Percentiles rank a stretch among this genome's conserved stretches.
These are phyloP conservation scores for Aleadryas rufinucha DNA, from an alignment of 2,113 vertebrate species.

Conservation along the genomic window DNA sequence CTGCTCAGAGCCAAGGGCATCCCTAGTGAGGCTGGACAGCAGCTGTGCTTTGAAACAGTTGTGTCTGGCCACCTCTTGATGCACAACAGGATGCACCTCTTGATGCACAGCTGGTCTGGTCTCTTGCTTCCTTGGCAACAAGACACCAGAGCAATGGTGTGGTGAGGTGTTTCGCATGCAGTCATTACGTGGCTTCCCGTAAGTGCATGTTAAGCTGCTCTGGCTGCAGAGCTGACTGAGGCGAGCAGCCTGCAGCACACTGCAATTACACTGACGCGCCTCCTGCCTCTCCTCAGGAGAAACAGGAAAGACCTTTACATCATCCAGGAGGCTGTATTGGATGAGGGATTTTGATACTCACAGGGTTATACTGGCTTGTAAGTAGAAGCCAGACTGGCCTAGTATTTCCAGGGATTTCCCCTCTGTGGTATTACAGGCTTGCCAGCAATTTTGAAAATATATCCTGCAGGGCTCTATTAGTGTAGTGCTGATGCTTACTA, in stretches of 20 bases:
- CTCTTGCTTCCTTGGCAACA: neutral
- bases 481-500: neutral
- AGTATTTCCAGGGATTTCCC: slow-evolving; percentile 26
- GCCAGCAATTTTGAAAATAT: slow-evolving; percentile 13
- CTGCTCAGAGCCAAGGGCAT: neutral
- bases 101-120: neutral
- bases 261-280: neutral
- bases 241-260: neutral
- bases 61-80: neutral
- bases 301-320: slow-evolving; percentile 27
- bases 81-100: neutral
- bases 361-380: neutral
- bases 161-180: neutral
- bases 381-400: neutral
- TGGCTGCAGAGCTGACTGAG: neutral
- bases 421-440: neutral
- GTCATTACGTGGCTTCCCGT: neutral
- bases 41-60: neutral
- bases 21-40: neutral
- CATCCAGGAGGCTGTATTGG: neutral
- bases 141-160: accelerated
- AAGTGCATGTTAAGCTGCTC: neutral
- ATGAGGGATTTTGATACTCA: neutral
- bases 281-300: neutral
- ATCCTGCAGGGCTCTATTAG: neutral